Conservation (phyloP, 2,888 invertebrate species). For the Acrocyrtus sp. region DNA sequence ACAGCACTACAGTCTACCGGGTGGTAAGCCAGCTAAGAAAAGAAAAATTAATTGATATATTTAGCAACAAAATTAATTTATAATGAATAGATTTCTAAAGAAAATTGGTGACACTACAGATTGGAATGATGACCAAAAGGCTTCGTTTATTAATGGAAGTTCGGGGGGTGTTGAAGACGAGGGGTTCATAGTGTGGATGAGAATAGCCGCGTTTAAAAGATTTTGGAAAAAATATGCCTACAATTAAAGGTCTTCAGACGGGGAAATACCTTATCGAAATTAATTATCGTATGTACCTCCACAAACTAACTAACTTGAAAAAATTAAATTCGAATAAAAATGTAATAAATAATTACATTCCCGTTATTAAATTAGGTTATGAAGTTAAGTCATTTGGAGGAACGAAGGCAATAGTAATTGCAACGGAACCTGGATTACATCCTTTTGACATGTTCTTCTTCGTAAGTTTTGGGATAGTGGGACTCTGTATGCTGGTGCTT, state of each 20-base stretch:
- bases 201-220: conserved; percentile 24
- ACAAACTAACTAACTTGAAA: too few relatives aligned
- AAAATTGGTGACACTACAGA: too few relatives aligned
- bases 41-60: not conserved
- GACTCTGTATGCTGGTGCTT: not conserved
- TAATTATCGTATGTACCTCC: conserved; percentile 13
- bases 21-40: not conserved
- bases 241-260: conserved; percentile 9
- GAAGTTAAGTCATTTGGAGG: conserved; percentile 31
- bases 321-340: too few relatives aligned
- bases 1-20: conserved; percentile 9
- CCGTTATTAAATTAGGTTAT: too few relatives aligned
- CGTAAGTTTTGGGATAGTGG: not conserved
- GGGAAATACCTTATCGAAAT: conserved; percentile 18
- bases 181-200: conserved; percentile 38
- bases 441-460: conserved; percentile 21
- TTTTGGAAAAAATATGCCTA: conserved; percentile 27
- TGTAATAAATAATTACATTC: too few relatives aligned
- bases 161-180: conserved; percentile 29
- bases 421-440: not conserved
- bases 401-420: conserved; percentile 16
- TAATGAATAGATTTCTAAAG: too few relatives aligned
- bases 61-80: not conserved
- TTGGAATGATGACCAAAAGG: conserved; percentile 23
- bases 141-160: conserved; percentile 1